Evolutionary conservation across 1,140 invertebrate species (phyloP).

Genomic region (Schlechtendalia chinensis): DNA sequence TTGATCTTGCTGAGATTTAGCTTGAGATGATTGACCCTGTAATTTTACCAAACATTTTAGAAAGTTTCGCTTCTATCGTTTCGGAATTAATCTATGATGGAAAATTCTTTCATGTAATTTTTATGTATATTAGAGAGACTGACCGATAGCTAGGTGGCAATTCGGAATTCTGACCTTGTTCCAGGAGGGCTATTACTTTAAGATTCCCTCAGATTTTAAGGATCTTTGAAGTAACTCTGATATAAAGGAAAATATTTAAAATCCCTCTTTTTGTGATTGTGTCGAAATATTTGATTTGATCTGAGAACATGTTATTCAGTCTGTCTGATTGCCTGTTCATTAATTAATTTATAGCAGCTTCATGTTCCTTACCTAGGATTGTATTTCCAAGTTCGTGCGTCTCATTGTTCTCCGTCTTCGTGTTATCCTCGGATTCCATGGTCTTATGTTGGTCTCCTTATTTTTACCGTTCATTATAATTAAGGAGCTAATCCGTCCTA

Average conservation of each 20-base stretch:
- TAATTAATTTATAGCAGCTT: slow-evolving; percentile 9
- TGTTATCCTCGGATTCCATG: not conserved
- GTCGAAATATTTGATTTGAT: slow-evolving; percentile 31
- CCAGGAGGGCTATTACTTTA: slow-evolving; percentile 47
- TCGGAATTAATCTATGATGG: too few species aligned
- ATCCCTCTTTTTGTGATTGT: slow-evolving; percentile 4
- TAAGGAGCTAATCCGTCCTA: too few species aligned
- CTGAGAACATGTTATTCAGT: slow-evolving; percentile 36
- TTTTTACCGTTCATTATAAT: too few species aligned
- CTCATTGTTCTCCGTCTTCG: not conserved
- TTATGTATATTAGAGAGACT: too few species aligned
- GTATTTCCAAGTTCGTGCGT: slow-evolving; percentile 8
- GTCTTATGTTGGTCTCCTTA: too few species aligned
- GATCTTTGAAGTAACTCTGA: not conserved
- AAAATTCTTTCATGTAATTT: too few species aligned
- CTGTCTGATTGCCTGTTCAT: slow-evolving; percentile 24
- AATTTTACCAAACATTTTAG: too few species aligned
- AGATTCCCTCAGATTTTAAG: slow-evolving; percentile 47
- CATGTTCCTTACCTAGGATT: not conserved
- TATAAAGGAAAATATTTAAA: slow-evolving; percentile 12
- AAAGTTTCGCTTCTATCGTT: too few species aligned
- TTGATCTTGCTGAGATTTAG: too few species aligned
- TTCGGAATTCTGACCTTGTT: slow-evolving; percentile 50
- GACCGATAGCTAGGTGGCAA: slow-evolving; percentile 42
- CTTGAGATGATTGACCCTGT: too few species aligned